Percentiles rank a stretch among this genome's conserved stretches.
These are phyloP conservation scores for Xenotilapia flavipinnis DNA, from an alignment of 2,113 vertebrate species.

Conservation along the genomic window DNA sequence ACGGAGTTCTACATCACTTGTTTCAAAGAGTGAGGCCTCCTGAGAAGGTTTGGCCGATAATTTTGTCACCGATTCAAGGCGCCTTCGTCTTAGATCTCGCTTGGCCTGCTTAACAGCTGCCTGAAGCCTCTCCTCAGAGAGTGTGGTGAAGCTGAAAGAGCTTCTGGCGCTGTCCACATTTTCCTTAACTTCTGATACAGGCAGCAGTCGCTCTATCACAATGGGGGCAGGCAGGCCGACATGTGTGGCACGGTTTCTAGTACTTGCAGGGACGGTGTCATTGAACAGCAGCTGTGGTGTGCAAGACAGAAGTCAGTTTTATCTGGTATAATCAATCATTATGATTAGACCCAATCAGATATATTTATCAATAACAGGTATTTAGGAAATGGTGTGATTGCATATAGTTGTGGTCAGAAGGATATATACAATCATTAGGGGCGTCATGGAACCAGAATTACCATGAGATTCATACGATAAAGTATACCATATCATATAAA, in stretches of 20 bases:
- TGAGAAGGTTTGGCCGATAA: neutral
- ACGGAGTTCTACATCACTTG: slow-evolving; percentile 22
- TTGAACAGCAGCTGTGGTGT: slow-evolving; percentile 83
- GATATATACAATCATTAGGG: neutral
- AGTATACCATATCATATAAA: neutral
- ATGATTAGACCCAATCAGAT: neutral
- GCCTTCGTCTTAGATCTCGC: slow-evolving; percentile 79
- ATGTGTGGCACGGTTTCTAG: slow-evolving; percentile 73
- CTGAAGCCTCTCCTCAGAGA: slow-evolving; percentile 86
- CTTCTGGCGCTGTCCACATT: slow-evolving; percentile 42
- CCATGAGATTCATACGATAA: neutral
- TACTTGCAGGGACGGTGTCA: slow-evolving; percentile 62
- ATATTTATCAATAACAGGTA: neutral
- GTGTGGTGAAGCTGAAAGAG: slow-evolving; percentile 75
- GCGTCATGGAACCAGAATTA: neutral
- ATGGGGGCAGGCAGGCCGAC: slow-evolving; percentile 77
- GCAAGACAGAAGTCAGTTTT: neutral
- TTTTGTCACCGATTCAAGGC: slow-evolving; percentile 45
- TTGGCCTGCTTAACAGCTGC: slow-evolving; percentile 81
- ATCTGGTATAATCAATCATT: neutral
- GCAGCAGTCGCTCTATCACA: slow-evolving; percentile 82
- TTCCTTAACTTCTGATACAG: neutral
- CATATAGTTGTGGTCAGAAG: neutral
- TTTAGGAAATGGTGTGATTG: neutral
- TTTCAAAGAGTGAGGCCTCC: neutral